Evolutionary conservation across 2,113 vertebrate genomes (phyloP).

Genomic region (Carollia perspicillata): DNA sequence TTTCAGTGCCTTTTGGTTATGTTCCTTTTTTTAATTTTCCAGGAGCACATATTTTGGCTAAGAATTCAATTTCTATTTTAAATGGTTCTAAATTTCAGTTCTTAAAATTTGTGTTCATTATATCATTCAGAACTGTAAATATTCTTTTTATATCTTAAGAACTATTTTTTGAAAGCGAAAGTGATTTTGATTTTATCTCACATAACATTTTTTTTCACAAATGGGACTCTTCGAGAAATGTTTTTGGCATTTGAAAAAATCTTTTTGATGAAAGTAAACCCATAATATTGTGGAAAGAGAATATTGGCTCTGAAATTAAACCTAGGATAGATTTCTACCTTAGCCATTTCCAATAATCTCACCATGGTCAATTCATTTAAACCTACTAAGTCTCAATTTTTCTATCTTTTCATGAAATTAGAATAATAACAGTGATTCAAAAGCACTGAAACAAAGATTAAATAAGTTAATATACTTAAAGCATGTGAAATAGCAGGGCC

Average conservation of each 20-base stretch:
- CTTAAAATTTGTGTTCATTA: conserved; percentile 70
- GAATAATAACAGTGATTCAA: background rate
- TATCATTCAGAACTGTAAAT: conserved; percentile 67
- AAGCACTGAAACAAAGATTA: background rate
- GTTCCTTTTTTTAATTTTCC: conserved; percentile 72
- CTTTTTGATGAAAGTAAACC: background rate
- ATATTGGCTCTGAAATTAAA: background rate
- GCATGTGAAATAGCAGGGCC: background rate
- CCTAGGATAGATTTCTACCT: background rate
- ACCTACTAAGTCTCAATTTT: background rate
- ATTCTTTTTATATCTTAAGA: conserved; percentile 58
- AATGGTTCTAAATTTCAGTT: conserved; percentile 69
- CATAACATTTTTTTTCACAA: conserved; percentile 10
- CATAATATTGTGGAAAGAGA: background rate
- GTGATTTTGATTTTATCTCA: conserved; percentile 46
- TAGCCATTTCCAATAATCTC: background rate
- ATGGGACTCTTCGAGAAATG: background rate
- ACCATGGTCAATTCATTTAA: background rate
- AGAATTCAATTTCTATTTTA: conserved; percentile 76
- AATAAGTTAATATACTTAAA: background rate
- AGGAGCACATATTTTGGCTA: conserved; percentile 75
- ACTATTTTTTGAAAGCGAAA: conserved; percentile 50
- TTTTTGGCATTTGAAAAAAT: background rate
- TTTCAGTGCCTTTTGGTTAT: conserved; percentile 77
- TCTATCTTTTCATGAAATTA: background rate